Evolutionary conservation across 2,888 invertebrate species (phyloP).

Genomic region (Dynastes maya): DNA sequence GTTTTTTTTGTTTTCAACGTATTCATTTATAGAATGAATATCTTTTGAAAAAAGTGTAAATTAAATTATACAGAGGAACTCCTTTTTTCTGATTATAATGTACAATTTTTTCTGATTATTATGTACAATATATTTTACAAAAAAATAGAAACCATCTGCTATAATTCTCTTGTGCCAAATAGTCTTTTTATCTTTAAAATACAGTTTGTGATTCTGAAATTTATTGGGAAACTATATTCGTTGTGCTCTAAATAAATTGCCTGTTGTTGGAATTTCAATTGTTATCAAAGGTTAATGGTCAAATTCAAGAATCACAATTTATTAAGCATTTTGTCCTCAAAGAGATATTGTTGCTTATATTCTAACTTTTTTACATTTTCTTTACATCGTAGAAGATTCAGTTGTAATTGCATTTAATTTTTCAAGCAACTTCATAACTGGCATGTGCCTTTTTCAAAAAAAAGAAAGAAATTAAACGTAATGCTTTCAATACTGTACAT

Average conservation of each 20-base stretch:
- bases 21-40: neutral
- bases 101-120: too few relatives aligned
- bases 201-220: neutral
- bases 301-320: neutral
- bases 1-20: neutral
- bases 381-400: neutral
- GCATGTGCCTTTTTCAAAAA: conserved; percentile 18
- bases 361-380: neutral
- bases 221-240: neutral
- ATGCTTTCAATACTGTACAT: conserved; percentile 31
- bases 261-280: too few relatives aligned
- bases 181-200: neutral
- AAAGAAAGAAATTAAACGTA: conserved; percentile 2
- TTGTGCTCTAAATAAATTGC: too few relatives aligned
- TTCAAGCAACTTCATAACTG: neutral
- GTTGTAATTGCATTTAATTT: neutral
- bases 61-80: too few relatives aligned
- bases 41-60: too few relatives aligned
- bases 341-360: neutral
- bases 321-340: neutral
- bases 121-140: neutral
- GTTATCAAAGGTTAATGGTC: neutral
- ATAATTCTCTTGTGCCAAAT: conserved; percentile 3
- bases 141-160: conserved; percentile 2
- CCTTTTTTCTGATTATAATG: neutral